Conservation (phyloP, 2,888 invertebrate genomes). For the Matsumyia berberina region DNA sequence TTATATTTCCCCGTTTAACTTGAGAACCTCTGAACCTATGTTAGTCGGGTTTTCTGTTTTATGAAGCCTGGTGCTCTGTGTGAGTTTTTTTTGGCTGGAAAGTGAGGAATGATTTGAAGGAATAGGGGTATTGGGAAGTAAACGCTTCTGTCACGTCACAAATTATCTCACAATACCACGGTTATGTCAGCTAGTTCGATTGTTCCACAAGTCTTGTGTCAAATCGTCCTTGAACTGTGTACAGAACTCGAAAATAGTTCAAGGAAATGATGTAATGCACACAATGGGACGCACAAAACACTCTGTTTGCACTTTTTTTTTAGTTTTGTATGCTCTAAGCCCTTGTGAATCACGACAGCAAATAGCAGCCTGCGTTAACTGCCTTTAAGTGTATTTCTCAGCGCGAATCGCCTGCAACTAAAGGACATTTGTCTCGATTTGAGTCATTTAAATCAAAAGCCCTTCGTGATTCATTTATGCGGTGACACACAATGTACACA, state of each 20-base stretch:
- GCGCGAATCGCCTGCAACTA: constrained; percentile 55
- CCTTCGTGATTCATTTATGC: constrained; percentile 55
- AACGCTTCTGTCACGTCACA: too few relatives aligned
- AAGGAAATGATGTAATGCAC: constrained; percentile 45
- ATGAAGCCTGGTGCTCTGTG: too few relatives aligned
- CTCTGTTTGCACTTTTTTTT: not conserved
- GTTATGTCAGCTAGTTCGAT: not conserved
- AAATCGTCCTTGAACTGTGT: constrained; percentile 14
- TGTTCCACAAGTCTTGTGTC: not conserved
- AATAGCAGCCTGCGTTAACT: not conserved
- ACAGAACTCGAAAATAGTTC: constrained; percentile 4
- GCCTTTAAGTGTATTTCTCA: constrained; percentile 26
- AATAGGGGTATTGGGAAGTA: too few relatives aligned
- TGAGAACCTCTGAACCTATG: too few relatives aligned
- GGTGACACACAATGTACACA: constrained; percentile 30
- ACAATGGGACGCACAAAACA: constrained; percentile 7
- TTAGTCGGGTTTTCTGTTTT: too few relatives aligned
- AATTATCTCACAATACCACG: too few relatives aligned
- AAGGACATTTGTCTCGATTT: constrained; percentile 50
- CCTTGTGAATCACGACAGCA: not conserved
- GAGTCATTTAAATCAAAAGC: constrained; percentile 58
- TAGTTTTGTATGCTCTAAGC: not conserved
- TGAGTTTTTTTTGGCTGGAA: too few relatives aligned
- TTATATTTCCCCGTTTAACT: too few relatives aligned
- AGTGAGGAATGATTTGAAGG: too few relatives aligned